Conservation (phyloP, 2,797 vertebrate species). For the Platyrinchus mystaceus region DNA sequence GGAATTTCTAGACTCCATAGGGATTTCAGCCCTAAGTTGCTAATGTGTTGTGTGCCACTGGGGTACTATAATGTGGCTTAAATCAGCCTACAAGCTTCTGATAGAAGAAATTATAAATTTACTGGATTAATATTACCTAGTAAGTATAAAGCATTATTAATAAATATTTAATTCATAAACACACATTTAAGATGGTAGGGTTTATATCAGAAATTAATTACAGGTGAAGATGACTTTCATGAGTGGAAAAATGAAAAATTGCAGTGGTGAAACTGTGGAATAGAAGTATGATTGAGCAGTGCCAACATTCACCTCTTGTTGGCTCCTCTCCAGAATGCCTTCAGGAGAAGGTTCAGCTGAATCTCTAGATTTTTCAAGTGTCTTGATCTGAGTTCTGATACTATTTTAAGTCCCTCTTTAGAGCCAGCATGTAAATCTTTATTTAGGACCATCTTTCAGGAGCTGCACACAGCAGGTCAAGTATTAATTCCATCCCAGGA, state of each 20-base stretch:
- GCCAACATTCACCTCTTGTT: not conserved
- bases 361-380: not conserved
- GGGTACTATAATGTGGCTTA: not conserved
- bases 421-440: conserved; percentile 6
- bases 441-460: conserved; percentile 38
- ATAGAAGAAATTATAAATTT: not conserved
- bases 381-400: not conserved
- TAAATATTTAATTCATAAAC: not conserved
- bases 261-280: not conserved
- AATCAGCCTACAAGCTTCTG: not conserved
- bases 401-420: not conserved
- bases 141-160: not conserved
- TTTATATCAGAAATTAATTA: not conserved
- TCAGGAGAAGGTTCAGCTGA: not conserved
- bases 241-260: not conserved
- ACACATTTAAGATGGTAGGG: not conserved
- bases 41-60: not conserved
- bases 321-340: not conserved
- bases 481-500: conserved; percentile 15
- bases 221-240: not conserved
- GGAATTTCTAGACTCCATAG: not conserved
- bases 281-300: not conserved
- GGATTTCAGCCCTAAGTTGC: not conserved
- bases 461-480: not conserved
- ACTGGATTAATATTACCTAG: not conserved